Evolutionary conservation across 2,797 vertebrate genomes (phyloP).

Genomic region (Muscicapa comitata): DNA sequence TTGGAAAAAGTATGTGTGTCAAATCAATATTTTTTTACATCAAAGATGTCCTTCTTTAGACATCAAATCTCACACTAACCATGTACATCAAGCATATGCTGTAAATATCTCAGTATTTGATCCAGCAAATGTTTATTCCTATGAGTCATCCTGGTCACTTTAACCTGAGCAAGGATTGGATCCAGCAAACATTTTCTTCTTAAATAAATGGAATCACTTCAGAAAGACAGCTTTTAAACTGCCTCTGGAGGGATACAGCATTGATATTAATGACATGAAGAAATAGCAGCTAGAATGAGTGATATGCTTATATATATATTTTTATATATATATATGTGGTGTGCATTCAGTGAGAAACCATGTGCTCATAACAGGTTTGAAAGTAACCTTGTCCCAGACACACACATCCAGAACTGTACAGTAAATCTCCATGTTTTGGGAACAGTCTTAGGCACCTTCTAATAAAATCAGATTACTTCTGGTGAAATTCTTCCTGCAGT

Average conservation of each 20-base stretch:
- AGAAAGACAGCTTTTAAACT: background rate
- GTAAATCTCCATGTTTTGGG: background rate
- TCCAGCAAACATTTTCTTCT: background rate
- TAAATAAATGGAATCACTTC: background rate
- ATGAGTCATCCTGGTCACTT: slow-evolving; percentile 35
- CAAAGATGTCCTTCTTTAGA: background rate
- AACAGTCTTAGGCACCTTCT: background rate
- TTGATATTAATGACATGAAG: background rate
- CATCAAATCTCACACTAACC: background rate
- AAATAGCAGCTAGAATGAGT: background rate
- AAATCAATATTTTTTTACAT: background rate
- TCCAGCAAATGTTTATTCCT: slow-evolving; percentile 21
- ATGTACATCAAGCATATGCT: slow-evolving; percentile 1
- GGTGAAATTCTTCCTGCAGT: background rate
- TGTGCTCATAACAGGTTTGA: background rate
- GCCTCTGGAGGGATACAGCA: background rate
- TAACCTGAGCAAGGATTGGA: background rate
- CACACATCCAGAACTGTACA: background rate
- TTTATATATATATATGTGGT: too few species aligned
- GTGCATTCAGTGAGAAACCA: background rate
- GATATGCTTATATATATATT: accelerated
- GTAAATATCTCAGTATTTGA: slow-evolving; percentile 48
- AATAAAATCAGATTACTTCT: background rate
- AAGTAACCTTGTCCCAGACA: background rate
- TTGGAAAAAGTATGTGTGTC: background rate